Base-by-base conservation (phyloP, 2,888 invertebrate species). In the Rhagonycha lutea region DNA sequence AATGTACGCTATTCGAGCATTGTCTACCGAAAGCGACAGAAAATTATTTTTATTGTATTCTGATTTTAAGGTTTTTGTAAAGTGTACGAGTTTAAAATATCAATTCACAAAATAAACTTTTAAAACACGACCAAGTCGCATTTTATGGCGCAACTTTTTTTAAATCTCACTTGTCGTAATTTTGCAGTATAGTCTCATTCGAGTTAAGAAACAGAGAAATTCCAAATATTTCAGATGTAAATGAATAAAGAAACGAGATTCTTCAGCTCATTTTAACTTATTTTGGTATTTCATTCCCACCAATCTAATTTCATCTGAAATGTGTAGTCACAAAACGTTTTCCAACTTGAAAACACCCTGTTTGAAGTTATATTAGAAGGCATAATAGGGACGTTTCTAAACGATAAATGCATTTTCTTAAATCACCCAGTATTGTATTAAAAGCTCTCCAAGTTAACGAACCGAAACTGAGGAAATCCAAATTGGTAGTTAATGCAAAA, bases 11-110 rank as follows among this genome's bases (percentile, higher is more conserved):
- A 69, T 68, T 47, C 61, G 67, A 70, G 65, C 68, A 70, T 78
- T 78, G 75, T 73, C 73, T 78, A 73, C 65, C 32, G 32, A 68
- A 71, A 75, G 60, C 68, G 71, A 61, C 61, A 69, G 69, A 68
- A 77, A 74, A 77, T 77, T 77, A 77, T 74, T 72, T 74, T 77
- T 74, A 77, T 77, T 77, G 77, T 77, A 70, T 74, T 69, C 29
- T 47, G 69, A 77, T 76, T 74, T 73, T 28, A 32, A 47, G 61
- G 60, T 67, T 63, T 65, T 74, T 29, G 14, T 29, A 70, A 69
- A 32, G 69, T 12, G 62, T 14, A 14, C 72, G 61, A 47, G 61
- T 68, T 47, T 65, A 24, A 65, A 65, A 65, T 65, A 24, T n/a
- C 63, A 65, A 65, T 65, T 26, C 63, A 4, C 23, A n/a, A n/a